phyloP scores from a whole-genome alignment of 2,888 invertebrate species.

The Drosophila neonasuta region DNA sequence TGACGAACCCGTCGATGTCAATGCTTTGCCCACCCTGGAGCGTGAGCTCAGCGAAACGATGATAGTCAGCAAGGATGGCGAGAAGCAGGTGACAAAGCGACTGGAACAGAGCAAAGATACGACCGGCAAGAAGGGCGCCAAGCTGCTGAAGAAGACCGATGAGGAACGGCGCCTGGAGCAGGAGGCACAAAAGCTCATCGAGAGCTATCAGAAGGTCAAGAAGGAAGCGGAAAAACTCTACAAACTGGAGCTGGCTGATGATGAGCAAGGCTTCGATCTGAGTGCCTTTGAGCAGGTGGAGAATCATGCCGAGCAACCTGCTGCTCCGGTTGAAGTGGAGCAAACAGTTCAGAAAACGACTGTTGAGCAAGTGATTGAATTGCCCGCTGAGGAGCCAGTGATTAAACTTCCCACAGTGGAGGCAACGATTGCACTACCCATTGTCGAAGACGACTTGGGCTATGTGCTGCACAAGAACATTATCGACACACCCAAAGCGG shows the following conservation, averaged over 20 bases:
- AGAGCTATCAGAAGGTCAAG: conserved; percentile 79
- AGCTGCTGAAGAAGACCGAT: conserved; percentile 77
- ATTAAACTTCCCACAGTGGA: no score
- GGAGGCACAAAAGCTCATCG: conserved; percentile 78
- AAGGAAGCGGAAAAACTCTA: conserved; percentile 78
- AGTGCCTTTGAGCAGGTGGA: conserved; percentile 68
- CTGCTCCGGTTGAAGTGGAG: not conserved
- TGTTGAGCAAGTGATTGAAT: not conserved
- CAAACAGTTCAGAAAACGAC: not conserved
- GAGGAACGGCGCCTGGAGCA: conserved; percentile 76
- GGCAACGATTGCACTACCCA: not conserved
- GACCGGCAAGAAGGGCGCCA: conserved; percentile 72
- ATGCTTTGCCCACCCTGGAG: conserved; percentile 53
- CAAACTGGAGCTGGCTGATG: conserved; percentile 66
- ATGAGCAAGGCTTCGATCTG: conserved; percentile 73
- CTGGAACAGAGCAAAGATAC: conserved; percentile 65
- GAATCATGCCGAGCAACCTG: not conserved
- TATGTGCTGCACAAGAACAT: conserved; percentile 79
- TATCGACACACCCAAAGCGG: conserved; percentile 40
- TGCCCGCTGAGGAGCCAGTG: no score
- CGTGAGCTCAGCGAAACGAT: conserved; percentile 70
- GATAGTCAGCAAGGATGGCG: conserved; percentile 70
- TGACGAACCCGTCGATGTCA: conserved; percentile 25
- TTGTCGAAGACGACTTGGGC: conserved; percentile 60
- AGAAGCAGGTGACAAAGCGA: conserved; percentile 74